Base-by-base conservation (phyloP, 2,888 invertebrate genomes). In the Torymus auratus region DNA sequence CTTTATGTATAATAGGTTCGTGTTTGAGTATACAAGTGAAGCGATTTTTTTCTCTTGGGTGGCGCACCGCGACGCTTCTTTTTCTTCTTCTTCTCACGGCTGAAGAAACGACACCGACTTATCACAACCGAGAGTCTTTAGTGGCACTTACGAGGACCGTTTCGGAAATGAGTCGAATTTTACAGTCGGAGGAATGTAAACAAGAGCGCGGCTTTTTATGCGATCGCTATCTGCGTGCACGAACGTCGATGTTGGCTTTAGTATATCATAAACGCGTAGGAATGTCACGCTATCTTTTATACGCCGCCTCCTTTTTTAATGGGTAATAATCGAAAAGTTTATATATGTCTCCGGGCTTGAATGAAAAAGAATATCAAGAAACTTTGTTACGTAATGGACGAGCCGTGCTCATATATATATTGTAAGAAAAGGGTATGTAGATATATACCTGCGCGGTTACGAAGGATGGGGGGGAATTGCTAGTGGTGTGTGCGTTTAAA, bases 401-500 rank as follows among this genome's bases (percentile, higher is more conserved):
- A 41, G 7, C 41, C 41, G 41, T 7, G 7, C 41, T 5, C 41
- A 41, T 41, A 41, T 41, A 41, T 41, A 28, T 28, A 28, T 28
- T 5, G 0, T 5, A 1, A 41, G 28, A 2, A 28, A 28, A 28
- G 3, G 28, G 28, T 41, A 41, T 41, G 7, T 41, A 7, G 5
- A 41, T 41, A 41, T 41, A 41, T 41, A 28, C 2, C 28, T 28
- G 28, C 0, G 7, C 28, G 28, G 2, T 28, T 28, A 7, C 5
- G 28, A 28, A 3, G 41, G 1, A 10, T 5, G 5, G 41, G 41
- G 15, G 58, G n/a, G n/a, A 55, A 79, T 74, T 23, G 56, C 74
- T n/a, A 61, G 41, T 41, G 64, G 10, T 20, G 53, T 20, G 53
- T 23, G 58, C 23, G 80, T 87, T 88, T 86, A 86, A 88, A 89